phyloP scores from a whole-genome alignment of 2,113 vertebrate genomes.

The Apaloderma vittatum region DNA sequence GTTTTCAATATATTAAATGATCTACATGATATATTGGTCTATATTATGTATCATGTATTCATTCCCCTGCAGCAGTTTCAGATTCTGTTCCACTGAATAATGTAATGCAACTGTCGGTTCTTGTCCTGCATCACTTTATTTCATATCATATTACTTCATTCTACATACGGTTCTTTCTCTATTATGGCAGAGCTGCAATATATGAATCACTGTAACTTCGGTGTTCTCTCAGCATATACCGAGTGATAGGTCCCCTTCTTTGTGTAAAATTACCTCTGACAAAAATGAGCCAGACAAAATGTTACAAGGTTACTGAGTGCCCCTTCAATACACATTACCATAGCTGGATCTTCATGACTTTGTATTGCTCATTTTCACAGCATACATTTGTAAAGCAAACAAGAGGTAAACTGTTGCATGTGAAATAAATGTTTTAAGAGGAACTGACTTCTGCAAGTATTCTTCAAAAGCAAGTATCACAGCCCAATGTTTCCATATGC shows the following conservation, averaged over 20 bases:
- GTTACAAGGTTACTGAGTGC: not conserved
- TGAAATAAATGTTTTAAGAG: not conserved
- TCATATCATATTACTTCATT: constrained; percentile 41
- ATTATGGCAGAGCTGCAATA: constrained; percentile 18
- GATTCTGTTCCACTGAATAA: constrained; percentile 43
- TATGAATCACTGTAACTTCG: constrained; percentile 19
- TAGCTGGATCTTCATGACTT: not conserved
- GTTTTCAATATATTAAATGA: constrained; percentile 42
- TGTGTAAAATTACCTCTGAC: not conserved
- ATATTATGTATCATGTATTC: constrained; percentile 25
- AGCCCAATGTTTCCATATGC: not conserved
- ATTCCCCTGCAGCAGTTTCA: constrained; percentile 21
- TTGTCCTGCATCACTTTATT: constrained; percentile 46
- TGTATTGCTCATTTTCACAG: not conserved
- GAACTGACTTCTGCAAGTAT: not conserved
- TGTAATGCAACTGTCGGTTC: constrained; percentile 14
- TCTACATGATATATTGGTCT: constrained; percentile 28
- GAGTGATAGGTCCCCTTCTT: not conserved
- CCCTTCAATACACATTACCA: not conserved
- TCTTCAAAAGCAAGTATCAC: constrained; percentile 37
- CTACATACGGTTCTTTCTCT: not conserved
- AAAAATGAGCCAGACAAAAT: constrained; percentile 19
- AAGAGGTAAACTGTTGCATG: not conserved
- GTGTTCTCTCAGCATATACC: not conserved
- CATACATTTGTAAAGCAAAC: not conserved